Percentiles rank a stretch among this genome's conserved stretches.
These are phyloP conservation scores for Prunella strophiata DNA, from an alignment of 2,797 vertebrate genomes.

Conservation along the genomic window DNA sequence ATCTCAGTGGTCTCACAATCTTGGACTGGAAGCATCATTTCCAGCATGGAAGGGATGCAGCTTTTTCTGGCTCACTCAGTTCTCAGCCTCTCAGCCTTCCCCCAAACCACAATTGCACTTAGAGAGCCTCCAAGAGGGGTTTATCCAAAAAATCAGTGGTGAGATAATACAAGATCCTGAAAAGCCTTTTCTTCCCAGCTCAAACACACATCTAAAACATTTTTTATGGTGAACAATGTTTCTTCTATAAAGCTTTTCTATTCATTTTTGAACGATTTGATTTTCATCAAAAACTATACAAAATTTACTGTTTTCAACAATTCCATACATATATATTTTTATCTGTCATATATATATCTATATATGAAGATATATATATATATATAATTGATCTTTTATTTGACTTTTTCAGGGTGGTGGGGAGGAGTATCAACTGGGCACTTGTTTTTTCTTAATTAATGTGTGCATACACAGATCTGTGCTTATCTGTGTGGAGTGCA, in stretches of 20 bases:
- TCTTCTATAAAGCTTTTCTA: constrained; percentile 28
- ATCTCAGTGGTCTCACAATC: not conserved
- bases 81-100: not conserved
- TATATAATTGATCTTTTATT: not conserved
- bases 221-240: not conserved
- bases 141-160: not conserved
- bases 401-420: not conserved
- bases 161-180: not conserved
- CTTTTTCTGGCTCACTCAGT: constrained; percentile 4
- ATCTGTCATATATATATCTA: not conserved
- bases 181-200: not conserved
- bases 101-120: constrained; percentile 50
- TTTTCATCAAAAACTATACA: not conserved
- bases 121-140: not conserved
- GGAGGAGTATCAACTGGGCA: not conserved
- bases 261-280: not conserved
- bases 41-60: not conserved
- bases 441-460: not conserved
- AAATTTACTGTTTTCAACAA: not conserved
- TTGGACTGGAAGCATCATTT: not conserved
- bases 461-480: constrained; percentile 15
- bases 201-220: not conserved
- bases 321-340: not conserved
- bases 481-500: constrained; percentile 12
- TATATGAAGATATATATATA: not conserved